A percentile compares a stretch with the other conserved stretches of the same genome.
Conservation (phyloP, 2,797 vertebrate genomes). For the Epinephelus malabaricus region DNA sequence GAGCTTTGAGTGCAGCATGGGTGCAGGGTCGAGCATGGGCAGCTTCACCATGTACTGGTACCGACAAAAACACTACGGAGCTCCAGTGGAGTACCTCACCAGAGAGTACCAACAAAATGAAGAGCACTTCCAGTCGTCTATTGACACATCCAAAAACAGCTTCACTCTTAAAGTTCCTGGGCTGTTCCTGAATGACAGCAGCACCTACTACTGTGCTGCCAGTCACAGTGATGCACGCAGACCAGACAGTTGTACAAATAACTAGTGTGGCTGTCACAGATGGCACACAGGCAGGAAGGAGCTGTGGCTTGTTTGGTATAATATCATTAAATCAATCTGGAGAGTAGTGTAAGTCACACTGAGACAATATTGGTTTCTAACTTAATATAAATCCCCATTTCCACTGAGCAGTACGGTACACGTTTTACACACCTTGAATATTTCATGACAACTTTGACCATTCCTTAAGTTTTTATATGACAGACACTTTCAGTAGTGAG, state of each 20-base stretch:
- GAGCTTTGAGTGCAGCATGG: slow-evolving; percentile 68
- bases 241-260: slow-evolving; percentile 73
- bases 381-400: too few relatives aligned
- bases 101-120: not conserved
- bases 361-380: too few relatives aligned
- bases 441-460: too few relatives aligned
- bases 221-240: slow-evolving; percentile 75
- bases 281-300: slow-evolving; percentile 38
- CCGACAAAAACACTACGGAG: slow-evolving; percentile 48
- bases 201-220: slow-evolving; percentile 81
- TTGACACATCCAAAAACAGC: slow-evolving; percentile 40
- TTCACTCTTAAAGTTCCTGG: slow-evolving; percentile 71
- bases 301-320: slow-evolving; percentile 42
- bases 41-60: slow-evolving; percentile 81
- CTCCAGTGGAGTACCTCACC: slow-evolving; percentile 58
- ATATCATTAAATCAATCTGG: not conserved
- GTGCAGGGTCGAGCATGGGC: slow-evolving; percentile 55
- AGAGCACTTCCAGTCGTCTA: slow-evolving; percentile 34
- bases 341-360: too few relatives aligned
- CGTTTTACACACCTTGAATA: too few relatives aligned
- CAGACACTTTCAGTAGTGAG: too few relatives aligned
- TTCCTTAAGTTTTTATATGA: too few relatives aligned
- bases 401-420: too few relatives aligned
- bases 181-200: slow-evolving; percentile 58
- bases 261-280: not conserved